phyloP scores from a whole-genome alignment of 2,888 invertebrate species.

The Cephus pygmeus region DNA sequence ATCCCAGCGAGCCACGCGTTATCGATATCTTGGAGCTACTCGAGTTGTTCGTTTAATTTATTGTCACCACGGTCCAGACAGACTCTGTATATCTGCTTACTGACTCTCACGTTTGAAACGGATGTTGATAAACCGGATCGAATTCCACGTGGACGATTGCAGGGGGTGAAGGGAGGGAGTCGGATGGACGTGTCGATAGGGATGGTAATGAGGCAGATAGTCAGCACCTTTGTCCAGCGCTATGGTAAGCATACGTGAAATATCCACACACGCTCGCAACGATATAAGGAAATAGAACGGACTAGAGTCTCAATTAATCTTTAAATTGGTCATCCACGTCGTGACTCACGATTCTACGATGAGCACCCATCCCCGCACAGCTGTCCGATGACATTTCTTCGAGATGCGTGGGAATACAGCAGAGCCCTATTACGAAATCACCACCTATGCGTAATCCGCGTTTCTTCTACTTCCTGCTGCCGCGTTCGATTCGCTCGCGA shows the following conservation, averaged over 20 bases:
- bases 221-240: background rate
- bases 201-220: background rate
- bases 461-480: constrained; percentile 3
- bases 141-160: background rate
- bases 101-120: background rate
- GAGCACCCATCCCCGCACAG: background rate
- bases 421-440: background rate
- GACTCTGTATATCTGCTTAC: background rate
- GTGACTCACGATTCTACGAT: background rate
- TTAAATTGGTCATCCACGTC: background rate
- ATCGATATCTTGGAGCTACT: background rate
- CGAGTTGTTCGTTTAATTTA: background rate
- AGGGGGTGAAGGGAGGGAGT: background rate
- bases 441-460: background rate
- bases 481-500: background rate
- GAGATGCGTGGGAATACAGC: background rate
- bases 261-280: background rate
- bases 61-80: background rate
- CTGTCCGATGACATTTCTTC: background rate
- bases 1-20: background rate
- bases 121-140: background rate
- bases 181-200: background rate
- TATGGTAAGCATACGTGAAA: background rate
- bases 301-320: background rate
- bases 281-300: background rate